A percentile compares a stretch with the other conserved stretches of the same genome.
These are phyloP conservation scores for Steatornis caripensis DNA, from an alignment of 2,113 vertebrate species.

Conservation along the genomic window DNA sequence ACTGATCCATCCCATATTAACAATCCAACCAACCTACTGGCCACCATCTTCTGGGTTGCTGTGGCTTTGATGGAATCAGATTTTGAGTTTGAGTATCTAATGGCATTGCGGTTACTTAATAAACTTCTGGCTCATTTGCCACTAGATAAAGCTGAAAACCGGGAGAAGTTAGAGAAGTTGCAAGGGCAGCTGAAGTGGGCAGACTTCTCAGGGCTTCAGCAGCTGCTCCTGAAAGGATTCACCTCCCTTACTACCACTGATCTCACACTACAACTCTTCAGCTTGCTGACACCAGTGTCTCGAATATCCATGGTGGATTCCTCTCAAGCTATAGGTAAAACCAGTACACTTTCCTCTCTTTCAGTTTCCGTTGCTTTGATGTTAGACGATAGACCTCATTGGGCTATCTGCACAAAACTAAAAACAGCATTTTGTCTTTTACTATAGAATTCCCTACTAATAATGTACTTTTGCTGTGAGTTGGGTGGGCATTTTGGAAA, in stretches of 20 bases:
- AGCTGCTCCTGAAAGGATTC: constrained; percentile 95
- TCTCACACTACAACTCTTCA: constrained; percentile 94
- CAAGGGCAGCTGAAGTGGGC: constrained; percentile 95
- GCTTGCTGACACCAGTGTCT: constrained; percentile 93
- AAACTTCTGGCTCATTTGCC: constrained; percentile 92
- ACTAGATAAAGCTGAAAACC: constrained; percentile 91
- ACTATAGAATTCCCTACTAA: background rate
- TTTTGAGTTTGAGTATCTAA: constrained; percentile 98
- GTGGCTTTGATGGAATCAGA: constrained; percentile 98
- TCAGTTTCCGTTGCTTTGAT: background rate
- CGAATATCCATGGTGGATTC: constrained; percentile 94
- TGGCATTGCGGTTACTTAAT: constrained; percentile 91
- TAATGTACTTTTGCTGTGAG: background rate
- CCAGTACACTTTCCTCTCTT: background rate
- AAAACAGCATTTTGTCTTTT: background rate
- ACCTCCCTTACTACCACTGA: constrained; percentile 93
- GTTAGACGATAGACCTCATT: background rate
- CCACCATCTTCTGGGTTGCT: constrained; percentile 96
- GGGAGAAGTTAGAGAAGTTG: constrained; percentile 94
- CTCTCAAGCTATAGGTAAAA: constrained; percentile 93
- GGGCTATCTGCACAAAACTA: background rate
- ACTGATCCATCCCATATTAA: constrained; percentile 89
- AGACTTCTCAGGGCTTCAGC: constrained; percentile 94
- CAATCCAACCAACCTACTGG: constrained; percentile 90
- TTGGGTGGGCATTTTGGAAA: background rate